These are phyloP conservation scores for Brachionus paranguensis DNA, from an alignment of 1,140 invertebrate species.

Conservation along the genomic window DNA sequence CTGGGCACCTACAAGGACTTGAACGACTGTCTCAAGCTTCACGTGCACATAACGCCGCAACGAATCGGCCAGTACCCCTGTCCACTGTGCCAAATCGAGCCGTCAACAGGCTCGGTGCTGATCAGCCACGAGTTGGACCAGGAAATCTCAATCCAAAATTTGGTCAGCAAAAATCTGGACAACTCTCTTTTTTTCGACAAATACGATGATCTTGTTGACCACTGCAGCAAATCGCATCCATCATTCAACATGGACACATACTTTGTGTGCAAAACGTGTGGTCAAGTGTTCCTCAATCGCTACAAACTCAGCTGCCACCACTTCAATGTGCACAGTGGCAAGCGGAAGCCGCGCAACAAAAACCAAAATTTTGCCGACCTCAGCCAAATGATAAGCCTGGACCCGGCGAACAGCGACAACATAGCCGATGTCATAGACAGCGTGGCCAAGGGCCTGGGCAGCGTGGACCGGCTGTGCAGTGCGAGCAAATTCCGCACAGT, in stretches of 20 bases:
- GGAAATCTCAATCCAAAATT: not conserved
- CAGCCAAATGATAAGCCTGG: not conserved
- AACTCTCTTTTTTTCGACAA: slow-evolving; percentile 21
- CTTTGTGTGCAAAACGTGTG: not conserved
- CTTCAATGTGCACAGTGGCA: slow-evolving; percentile 32
- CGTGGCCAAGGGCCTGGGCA: slow-evolving; percentile 11
- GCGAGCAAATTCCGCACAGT: not conserved
- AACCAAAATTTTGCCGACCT: not conserved
- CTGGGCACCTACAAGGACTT: not conserved
- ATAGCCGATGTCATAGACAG: slow-evolving; percentile 12
- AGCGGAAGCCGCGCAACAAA: not conserved
- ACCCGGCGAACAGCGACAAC: slow-evolving; percentile 5
- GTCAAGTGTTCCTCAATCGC: slow-evolving; percentile 13
- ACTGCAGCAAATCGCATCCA: not conserved
- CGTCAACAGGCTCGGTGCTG: not conserved
- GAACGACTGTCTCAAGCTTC: slow-evolving; percentile 2
- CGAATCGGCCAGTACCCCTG: slow-evolving; percentile 9
- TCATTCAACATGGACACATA: not conserved
- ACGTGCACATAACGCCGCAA: not conserved
- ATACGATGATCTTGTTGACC: not conserved
- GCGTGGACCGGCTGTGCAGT: not conserved
- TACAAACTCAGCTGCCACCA: slow-evolving; percentile 18
- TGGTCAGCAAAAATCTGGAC: slow-evolving; percentile 13
- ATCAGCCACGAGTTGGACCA: not conserved
- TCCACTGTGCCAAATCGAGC: slow-evolving; percentile 10